A percentile compares a stretch with the other conserved stretches of the same genome.
These are phyloP conservation scores for Phalacrocorax carbo DNA, from an alignment of 2,113 vertebrate species.

Conservation along the genomic window DNA sequence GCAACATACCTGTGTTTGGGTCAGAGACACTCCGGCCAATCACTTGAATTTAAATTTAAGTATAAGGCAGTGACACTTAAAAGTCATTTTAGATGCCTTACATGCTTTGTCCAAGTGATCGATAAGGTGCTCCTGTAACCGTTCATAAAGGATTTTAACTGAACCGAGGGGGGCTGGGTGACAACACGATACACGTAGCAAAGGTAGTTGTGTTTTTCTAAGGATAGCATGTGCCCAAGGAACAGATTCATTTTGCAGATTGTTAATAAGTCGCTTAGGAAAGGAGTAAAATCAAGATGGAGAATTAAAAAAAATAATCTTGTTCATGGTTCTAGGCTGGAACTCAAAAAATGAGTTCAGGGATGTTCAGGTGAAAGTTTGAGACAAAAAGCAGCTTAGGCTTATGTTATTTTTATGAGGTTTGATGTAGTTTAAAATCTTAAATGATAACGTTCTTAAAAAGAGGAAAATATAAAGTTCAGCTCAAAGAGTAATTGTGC, in stretches of 20 bases:
- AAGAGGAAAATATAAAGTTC: not conserved
- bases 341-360: not conserved
- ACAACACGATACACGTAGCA: fast-evolving
- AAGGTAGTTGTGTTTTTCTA: not conserved
- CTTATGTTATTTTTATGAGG: not conserved
- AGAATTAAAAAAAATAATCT: not conserved
- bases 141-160: not conserved
- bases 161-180: fast-evolving
- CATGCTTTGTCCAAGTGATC: fast-evolving
- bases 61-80: fast-evolving
- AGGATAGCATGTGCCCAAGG: fast-evolving
- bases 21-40: fast-evolving
- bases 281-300: not conserved
- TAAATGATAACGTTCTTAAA: not conserved
- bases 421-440: not conserved
- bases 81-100: fast-evolving
- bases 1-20: fast-evolving
- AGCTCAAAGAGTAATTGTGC: not conserved
- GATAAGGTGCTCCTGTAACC: fast-evolving
- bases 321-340: not conserved
- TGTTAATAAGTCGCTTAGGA: not conserved
- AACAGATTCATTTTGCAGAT: not conserved
- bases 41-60: fast-evolving
- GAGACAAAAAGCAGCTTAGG: not conserved
- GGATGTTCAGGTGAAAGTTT: not conserved